These are phyloP conservation scores for Fragum fragum DNA, from an alignment of 2,888 invertebrate species.

Conservation along the genomic window DNA sequence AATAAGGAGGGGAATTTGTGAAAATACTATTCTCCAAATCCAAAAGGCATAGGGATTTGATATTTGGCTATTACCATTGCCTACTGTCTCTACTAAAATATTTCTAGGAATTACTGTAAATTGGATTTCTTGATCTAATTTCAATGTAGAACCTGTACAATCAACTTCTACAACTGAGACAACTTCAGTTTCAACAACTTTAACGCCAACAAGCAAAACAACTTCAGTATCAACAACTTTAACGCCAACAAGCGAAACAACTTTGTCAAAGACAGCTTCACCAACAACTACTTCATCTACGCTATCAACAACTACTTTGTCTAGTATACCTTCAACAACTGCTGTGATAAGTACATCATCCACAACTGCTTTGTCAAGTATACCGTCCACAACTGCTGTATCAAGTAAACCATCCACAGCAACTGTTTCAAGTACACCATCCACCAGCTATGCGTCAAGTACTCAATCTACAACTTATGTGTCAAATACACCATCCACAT, in stretches of 20 bases:
- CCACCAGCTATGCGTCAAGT: constrained; percentile 19
- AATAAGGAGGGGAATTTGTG: too few relatives aligned
- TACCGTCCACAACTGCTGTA: constrained; percentile 1
- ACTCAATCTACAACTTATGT: not conserved
- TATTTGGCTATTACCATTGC: too few relatives aligned
- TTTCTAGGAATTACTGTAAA: too few relatives aligned
- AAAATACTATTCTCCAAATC: too few relatives aligned
- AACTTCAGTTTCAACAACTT: not conserved
- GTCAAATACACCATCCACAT: constrained; percentile 6
- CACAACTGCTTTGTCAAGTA: constrained; percentile 13
- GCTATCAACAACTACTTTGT: not conserved
- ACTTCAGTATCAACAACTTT: not conserved
- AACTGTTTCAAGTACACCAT: constrained; percentile 10
- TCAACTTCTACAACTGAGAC: not conserved
- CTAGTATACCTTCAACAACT: constrained; percentile 7
- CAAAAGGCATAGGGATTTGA: too few relatives aligned
- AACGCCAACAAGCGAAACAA: not conserved
- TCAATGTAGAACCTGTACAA: not conserved
- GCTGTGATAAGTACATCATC: constrained; percentile 1
- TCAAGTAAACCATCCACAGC: not conserved
- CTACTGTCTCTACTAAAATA: too few relatives aligned
- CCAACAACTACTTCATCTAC: not conserved
- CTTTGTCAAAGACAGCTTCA: not conserved
- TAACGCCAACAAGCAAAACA: not conserved
- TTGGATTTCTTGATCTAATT: too few relatives aligned